phyloP scores from a whole-genome alignment of 1,140 invertebrate genomes.

The Bactericera cockerelli region DNA sequence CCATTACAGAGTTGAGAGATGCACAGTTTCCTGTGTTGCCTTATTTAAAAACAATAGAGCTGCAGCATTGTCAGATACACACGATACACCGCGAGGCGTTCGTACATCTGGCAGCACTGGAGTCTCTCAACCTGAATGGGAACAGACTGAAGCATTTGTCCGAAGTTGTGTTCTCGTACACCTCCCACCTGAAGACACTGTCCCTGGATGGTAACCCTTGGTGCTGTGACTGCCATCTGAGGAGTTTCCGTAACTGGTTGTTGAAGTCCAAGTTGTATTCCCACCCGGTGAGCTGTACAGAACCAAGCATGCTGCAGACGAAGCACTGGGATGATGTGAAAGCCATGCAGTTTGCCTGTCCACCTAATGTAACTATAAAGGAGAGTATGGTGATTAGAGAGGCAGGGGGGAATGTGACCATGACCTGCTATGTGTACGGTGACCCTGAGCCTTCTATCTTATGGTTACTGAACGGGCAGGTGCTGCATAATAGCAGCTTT shows the following conservation, averaged over 20 bases:
- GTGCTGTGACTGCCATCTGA: constrained; percentile 71
- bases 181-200: constrained; percentile 55
- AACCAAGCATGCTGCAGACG: constrained; percentile 39
- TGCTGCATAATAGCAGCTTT: constrained; percentile 28
- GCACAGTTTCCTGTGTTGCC: constrained; percentile 54
- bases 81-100: constrained; percentile 55
- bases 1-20: constrained; percentile 39
- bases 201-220: constrained; percentile 73
- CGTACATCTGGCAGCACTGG: constrained; percentile 43
- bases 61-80: constrained; percentile 57
- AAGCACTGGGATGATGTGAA: constrained; percentile 48
- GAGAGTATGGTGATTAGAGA: constrained; percentile 48
- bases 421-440: constrained; percentile 62
- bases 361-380: constrained; percentile 43
- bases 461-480: constrained; percentile 55
- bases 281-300: constrained; percentile 42
- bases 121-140: constrained; percentile 49
- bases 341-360: constrained; percentile 53
- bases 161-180: constrained; percentile 43
- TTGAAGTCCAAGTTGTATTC: constrained; percentile 49
- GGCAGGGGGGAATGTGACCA: constrained; percentile 54
- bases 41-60: constrained; percentile 50
- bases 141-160: constrained; percentile 50
- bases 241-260: constrained; percentile 66
- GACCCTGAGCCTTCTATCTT: constrained; percentile 67